These are phyloP conservation scores for Chorisops tibialis DNA, from an alignment of 2,888 invertebrate species.

Conservation along the genomic window DNA sequence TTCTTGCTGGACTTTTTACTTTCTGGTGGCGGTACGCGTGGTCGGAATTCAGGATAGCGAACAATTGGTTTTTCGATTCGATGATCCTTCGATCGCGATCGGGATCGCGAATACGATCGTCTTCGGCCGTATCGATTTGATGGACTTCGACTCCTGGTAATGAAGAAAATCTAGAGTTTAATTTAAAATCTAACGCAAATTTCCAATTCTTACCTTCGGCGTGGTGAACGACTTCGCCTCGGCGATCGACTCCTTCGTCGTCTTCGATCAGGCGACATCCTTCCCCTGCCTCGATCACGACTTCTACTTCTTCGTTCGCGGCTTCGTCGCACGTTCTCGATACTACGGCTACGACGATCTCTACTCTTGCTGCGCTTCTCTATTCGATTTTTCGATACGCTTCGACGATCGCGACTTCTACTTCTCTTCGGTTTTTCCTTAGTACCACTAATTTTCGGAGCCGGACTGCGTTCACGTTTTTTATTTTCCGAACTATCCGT, in stretches of 20 bases:
- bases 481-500: constrained; percentile 32
- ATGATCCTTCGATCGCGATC: constrained; percentile 34
- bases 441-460: constrained; percentile 43
- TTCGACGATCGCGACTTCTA: constrained; percentile 35
- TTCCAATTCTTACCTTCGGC: not conserved
- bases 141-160: constrained; percentile 30
- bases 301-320: constrained; percentile 35
- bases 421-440: constrained; percentile 36
- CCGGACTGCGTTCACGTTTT: constrained; percentile 46
- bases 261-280: constrained; percentile 8
- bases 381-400: not conserved
- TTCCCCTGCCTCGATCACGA: constrained; percentile 25
- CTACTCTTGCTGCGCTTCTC: not conserved
- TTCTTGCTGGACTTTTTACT: constrained; percentile 24
- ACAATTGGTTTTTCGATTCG: constrained; percentile 49
- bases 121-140: constrained; percentile 30
- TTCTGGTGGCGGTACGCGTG: constrained; percentile 41
- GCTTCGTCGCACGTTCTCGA: constrained; percentile 38
- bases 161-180: not conserved
- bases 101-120: constrained; percentile 39
- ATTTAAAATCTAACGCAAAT: not conserved
- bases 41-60: constrained; percentile 49
- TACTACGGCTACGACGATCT: constrained; percentile 34
- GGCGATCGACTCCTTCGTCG: constrained; percentile 30
- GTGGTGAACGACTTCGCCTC: constrained; percentile 28